Base-by-base conservation (phyloP, 2,797 vertebrate genomes). In the Nyctalus aviator region DNA sequence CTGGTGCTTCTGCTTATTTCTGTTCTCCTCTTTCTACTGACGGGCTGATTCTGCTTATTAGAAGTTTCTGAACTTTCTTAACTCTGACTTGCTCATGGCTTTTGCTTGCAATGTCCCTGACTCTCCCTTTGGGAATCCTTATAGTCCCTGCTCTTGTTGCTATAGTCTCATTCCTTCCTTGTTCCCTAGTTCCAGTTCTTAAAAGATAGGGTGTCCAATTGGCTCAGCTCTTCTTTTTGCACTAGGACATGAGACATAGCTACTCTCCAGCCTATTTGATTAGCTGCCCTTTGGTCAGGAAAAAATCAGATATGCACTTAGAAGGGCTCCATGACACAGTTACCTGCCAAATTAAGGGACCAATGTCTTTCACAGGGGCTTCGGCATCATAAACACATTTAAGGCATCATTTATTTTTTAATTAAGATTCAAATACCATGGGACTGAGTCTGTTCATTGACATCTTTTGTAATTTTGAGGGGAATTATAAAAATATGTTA, bases 401-500 rank as follows among this genome's bases (percentile, higher is more conserved):
- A 88, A 81, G 73, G 20, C 3, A n/a, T 81, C 76, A 78, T 92
- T 79, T 50, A 50, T n/a, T 76, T 76, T 50, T 76, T n/a, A 4
- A 30, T 37, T 71, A 93, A 91, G 59, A 27, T 35, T 91, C 48
- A 68, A 66, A 53, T 53, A 44, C 87, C 37, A 25, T 62, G n/a
- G 53, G 89, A 88, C 64, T 91, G 41, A 94, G 82, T 90, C 35
- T 92, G 30, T 87, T 92, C 50, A 48, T 71, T 96, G 90, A 21
- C 5, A 37, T 62, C 59, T 78, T 95, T 91, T 83, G 23, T 76
- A 53, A 92, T 85, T 83, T 88, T 93, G 21, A 62, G 20, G 10
- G 55, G 41, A 88, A 84, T 92, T 92, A 93, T 71, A 83, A 91
- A 96, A 95, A 76, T 93, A 37, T 21, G 27, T 86, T 96, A 72